Conservation (phyloP, 1,140 invertebrate genomes). For the Sinella curviseta region DNA sequence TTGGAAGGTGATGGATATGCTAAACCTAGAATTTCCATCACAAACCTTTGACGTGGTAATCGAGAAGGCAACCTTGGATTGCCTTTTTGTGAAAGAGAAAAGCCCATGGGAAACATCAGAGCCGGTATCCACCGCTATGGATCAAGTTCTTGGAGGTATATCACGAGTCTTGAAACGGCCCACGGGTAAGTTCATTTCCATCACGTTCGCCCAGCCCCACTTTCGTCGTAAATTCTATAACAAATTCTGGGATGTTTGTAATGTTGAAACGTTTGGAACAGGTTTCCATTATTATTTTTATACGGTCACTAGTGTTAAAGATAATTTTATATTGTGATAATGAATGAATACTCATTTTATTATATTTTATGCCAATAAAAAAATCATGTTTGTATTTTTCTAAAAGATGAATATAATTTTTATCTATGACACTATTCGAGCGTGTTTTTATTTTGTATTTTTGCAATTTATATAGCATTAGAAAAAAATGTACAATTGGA, state of each 20-base stretch:
- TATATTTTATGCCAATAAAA: slow-evolving; percentile 9
- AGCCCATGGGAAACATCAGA: slow-evolving; percentile 57
- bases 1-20: slow-evolving; percentile 57
- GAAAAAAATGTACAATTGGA: too few relatives aligned
- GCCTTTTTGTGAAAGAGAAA: slow-evolving; percentile 58
- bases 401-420: neutral
- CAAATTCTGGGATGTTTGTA: slow-evolving; percentile 53
- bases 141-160: slow-evolving; percentile 53
- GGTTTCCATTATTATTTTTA: slow-evolving; percentile 60
- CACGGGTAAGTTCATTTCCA: slow-evolving; percentile 58
- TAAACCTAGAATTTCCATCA: slow-evolving; percentile 52
- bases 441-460: too few relatives aligned
- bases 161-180: slow-evolving; percentile 52
- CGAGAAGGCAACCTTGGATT: slow-evolving; percentile 61
- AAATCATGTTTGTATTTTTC: neutral
- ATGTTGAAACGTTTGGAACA: slow-evolving; percentile 54
- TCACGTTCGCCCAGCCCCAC: slow-evolving; percentile 60
- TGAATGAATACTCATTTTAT: slow-evolving; percentile 23
- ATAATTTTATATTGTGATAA: too few relatives aligned
- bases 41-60: slow-evolving; percentile 58
- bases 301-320: slow-evolving; percentile 46
- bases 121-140: slow-evolving; percentile 51
- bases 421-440: neutral
- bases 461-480: too few relatives aligned
- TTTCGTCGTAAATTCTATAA: slow-evolving; percentile 57